These are phyloP conservation scores for Hormiphora californensis DNA, from an alignment of 37 sponge, comb jelly and placozoan genomes.

Conservation along the genomic window DNA sequence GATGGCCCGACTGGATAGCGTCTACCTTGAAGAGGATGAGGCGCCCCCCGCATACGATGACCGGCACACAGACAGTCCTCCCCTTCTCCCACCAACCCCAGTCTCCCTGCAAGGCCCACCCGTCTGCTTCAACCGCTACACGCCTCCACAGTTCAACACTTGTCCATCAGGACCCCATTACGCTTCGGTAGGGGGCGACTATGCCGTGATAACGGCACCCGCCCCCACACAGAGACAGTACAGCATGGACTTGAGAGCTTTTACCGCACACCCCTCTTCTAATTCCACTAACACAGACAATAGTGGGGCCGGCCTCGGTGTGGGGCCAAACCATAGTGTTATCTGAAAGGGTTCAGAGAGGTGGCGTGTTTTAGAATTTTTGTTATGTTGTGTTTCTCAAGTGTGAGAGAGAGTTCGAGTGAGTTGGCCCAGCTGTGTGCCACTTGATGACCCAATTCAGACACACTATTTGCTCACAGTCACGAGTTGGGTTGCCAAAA, in stretches of 20 bases:
- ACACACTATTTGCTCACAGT: no score
- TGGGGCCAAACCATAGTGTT: no score
- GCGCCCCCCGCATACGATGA: slow-evolving; percentile 48
- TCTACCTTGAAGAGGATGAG: slow-evolving; percentile 6
- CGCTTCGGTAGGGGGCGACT: slow-evolving; percentile 12
- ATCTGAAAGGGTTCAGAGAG: no score
- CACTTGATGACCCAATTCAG: no score
- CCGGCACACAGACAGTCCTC: slow-evolving; percentile 22
- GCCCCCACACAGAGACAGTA: slow-evolving; percentile 28
- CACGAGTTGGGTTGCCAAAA: no score
- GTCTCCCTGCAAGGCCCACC: not conserved
- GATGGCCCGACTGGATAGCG: not conserved
- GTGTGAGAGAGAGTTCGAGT: no score
- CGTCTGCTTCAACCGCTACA: slow-evolving; percentile 37
- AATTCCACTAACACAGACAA: no score
- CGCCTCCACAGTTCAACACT: slow-evolving; percentile 41
- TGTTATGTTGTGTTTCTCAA: no score
- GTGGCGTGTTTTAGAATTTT: no score
- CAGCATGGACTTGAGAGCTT: slow-evolving; percentile 53
- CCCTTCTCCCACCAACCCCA: not conserved
- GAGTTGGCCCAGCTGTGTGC: no score
- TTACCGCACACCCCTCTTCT: no score
- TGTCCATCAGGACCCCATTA: slow-evolving; percentile 24
- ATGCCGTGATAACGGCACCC: slow-evolving; percentile 42
- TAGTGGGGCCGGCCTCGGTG: no score